Evolutionary conservation across 2,113 vertebrate genomes (phyloP), one percentile per base, ranked within the genome.

Genomic region (Microcebus murinus): DNA sequence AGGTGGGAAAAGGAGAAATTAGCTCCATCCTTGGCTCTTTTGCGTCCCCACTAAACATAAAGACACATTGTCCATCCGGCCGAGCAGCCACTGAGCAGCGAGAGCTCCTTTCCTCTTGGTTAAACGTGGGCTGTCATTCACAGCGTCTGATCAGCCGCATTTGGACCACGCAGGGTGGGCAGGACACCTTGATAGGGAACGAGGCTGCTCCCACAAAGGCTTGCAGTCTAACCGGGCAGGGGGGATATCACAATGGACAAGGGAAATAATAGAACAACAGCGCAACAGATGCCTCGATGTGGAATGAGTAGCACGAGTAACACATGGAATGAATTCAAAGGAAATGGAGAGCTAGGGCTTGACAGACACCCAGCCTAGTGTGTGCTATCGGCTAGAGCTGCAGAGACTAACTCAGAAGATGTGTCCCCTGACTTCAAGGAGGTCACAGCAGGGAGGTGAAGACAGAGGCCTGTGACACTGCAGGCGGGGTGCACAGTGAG

Each of bases 61-160:
- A 52, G 25, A 8, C 3, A 14, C 1, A 2, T 4, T 7, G 10
- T 25, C n/a, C 20, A 0, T 0, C 0, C 0, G 4, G 48, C 34
- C 29, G 4, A 3, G 20, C 55, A 4, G 29, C 12, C 4, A 1
- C 27, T 0, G 20, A 31, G 10, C 0, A 0, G 11, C 29, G 1
- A 27, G 36, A 0, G 57, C 31, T 17, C 13, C 45, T 12, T 31
- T 6, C 0, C 57, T 25, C n/a, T 36, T 1, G 3, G 48, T 3
- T 25, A 50, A 34, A 31, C 7, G 4, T 0, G 13, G 13, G 27
- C 9, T 31, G 12, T 8, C 17, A n/a, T 15, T 71, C 92, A 14
- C 3, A 4, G 2, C 31, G 31, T 45, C 31, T 45, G 2, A 1
- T 29, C 27, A 18, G 55, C 36, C 2, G 4, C 14, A 1, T 59